phyloP scores from a whole-genome alignment of 2,888 invertebrate genomes.

The Drosophila lutescens region DNA sequence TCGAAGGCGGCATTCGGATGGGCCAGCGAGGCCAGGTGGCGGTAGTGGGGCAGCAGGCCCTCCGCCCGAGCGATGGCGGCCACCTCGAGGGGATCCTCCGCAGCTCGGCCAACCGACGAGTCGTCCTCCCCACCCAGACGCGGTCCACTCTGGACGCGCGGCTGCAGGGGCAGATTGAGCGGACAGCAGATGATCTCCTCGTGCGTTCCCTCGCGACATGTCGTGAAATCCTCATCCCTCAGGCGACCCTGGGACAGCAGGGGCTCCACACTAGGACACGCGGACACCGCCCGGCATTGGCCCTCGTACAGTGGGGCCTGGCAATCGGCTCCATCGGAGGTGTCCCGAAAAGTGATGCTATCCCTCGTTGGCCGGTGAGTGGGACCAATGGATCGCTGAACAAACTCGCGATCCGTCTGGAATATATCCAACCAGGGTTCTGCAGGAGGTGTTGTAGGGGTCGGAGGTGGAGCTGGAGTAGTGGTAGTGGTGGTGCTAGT shows the following conservation, averaged over 20 bases:
- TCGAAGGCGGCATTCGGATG: constrained; percentile 63
- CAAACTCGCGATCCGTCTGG: constrained; percentile 54
- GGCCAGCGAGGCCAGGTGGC: constrained; percentile 59
- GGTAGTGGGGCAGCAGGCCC: constrained; percentile 47
- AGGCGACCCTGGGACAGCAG: constrained; percentile 54
- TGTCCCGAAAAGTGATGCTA: constrained; percentile 6
- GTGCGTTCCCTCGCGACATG: constrained; percentile 48
- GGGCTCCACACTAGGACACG: constrained; percentile 45
- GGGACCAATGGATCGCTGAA: constrained; percentile 14
- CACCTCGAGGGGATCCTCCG: constrained; percentile 10
- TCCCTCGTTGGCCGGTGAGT: not conserved
- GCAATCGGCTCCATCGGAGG: constrained; percentile 26
- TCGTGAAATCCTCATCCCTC: constrained; percentile 48
- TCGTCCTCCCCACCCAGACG: constrained; percentile 1
- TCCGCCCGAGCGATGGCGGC: constrained; percentile 19
- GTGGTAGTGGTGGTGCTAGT: constrained; percentile 17
- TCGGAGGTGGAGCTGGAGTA: not conserved
- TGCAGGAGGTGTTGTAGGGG: constrained; percentile 1
- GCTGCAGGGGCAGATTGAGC: constrained; percentile 47
- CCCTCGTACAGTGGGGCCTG: constrained; percentile 64
- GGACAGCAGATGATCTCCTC: constrained; percentile 73
- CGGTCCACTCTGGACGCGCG: constrained; percentile 33
- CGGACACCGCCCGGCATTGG: constrained; percentile 45
- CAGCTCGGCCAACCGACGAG: fast-evolving
- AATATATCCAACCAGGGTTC: constrained; percentile 59